Evolutionary conservation across 2,797 vertebrate genomes (phyloP), one percentile per base, ranked within the genome.

Genomic region (Orestias chungarensis): DNA sequence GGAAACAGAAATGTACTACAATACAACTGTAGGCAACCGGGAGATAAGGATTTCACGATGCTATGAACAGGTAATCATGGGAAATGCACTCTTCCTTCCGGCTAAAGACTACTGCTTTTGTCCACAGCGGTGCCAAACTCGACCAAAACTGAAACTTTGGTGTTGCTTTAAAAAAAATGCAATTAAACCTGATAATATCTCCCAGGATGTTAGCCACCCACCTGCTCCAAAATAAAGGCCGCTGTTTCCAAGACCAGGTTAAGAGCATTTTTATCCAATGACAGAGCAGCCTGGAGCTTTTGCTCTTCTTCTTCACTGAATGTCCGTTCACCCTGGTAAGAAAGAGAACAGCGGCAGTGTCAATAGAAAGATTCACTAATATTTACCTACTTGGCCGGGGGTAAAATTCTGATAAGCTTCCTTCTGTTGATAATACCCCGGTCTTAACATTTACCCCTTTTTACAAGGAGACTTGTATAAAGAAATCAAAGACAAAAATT

Each of bases 211-310:
- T 3, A 3, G 62, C 1, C 5, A 11, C 15, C 9, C 89, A 98
- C 97, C 96, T 99, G 97, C 81, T 99, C 97, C 66, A 99, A 93
- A 91, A 99, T 95, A 72, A 99, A 99, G 3, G 97, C 95, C 68
- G 96, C 81, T 0, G 95, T 96, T 91, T 99, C 97, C 88, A 99
- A 93, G 74, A 98, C 89, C 14, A 99, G 89, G 76, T 92, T 94
- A 64, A 99, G 96, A 76, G 96, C 94, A 65, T 94, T 94, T 85
- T 96, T 98, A 73, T 98, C 96, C 90, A 99, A 46, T 0, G 94
- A 95, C 75, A 99, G 95, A 18, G 97, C 97, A 40, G 82, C 78
- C 73, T 97, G 95, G 75, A 99, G 95, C 78, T 98, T 99, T 88
- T 97, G 93, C 83, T 98, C 96, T 73, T 99, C 97, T 47, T 99